Evolutionary conservation across 2,797 vertebrate species (phyloP), one percentile per base, ranked within the genome.

Genomic region (Scyliorhinus canicula): DNA sequence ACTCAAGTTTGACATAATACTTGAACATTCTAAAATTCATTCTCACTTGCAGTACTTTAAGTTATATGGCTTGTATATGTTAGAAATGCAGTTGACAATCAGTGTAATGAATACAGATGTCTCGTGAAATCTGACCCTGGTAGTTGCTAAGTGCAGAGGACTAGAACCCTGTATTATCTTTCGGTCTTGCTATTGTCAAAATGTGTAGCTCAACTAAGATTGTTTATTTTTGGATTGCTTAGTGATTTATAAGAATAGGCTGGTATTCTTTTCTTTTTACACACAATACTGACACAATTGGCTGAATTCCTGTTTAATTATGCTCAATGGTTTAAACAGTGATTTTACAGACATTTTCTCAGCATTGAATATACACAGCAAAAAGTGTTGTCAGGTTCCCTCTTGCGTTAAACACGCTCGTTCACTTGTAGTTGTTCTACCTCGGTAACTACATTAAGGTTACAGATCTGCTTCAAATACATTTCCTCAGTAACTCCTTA

Each of bases 401-500:
- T 60, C 57, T 44, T 82, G 21, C 24, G 44, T 24, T 8, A 65
- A 91, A n/a, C 57, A 65, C 57, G 7, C 63, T 65, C 24, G 8
- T 44, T 91, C 65, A 60, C 24, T 40, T 40, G 9, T 63, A 57
- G 57, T n/a, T 40, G 19, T 63, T 63, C 35, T 40, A n/a, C 52
- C 7, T 63, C 93, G 47, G 40, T 71, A 93, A 69, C 71, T 71
- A 16, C 28, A 71, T 6, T 71, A 69, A 31, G 44, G 44, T 19
- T 35, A 71, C 9, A 40, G 35, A 50, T 71, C 47, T 35, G 67
- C 0, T 50, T 71, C 35, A 28, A 63, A 90, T 8, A 47, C 47
- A 94, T 94, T 94, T 93, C 21, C 93, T 52, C 67, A n/a, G 6
- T 94, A 71, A 35, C 67, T 26, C 69, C 31, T 94, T 74, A 94